These are phyloP conservation scores for Meriones psammophilus DNA, from an alignment of 2,797 vertebrate genomes.

Conservation along the genomic window DNA sequence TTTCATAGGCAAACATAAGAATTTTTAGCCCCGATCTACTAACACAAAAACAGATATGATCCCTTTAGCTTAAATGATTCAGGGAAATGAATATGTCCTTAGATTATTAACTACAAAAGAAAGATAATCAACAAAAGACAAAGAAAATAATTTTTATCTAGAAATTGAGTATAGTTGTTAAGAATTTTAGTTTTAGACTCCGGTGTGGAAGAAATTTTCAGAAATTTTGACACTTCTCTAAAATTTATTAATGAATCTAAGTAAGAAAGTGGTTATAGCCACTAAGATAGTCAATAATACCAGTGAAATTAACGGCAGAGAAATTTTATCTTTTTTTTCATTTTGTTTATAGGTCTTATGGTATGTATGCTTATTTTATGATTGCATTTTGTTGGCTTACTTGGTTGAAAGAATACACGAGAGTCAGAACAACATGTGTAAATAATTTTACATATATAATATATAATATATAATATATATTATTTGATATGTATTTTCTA, in stretches of 20 bases:
- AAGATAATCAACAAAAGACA: background rate
- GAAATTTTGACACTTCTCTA: background rate
- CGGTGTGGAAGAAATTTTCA: background rate
- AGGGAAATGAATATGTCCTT: background rate
- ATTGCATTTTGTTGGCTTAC: background rate
- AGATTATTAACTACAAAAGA: background rate
- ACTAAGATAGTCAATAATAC: background rate
- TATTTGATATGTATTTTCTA: background rate
- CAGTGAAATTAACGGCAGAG: conserved; percentile 20
- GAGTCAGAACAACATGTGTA: background rate
- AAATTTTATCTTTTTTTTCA: background rate
- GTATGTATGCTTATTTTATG: background rate
- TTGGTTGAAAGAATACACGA: background rate
- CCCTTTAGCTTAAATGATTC: background rate
- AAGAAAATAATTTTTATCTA: background rate
- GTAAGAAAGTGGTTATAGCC: background rate
- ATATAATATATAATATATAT: no score
- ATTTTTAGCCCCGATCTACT: background rate
- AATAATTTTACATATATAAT: background rate
- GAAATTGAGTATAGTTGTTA: background rate
- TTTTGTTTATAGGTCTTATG: background rate
- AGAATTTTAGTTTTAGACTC: conserved; percentile 33
- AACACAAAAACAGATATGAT: background rate
- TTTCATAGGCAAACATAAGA: background rate
- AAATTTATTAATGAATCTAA: background rate